phyloP scores from a whole-genome alignment of 2,113 vertebrate genomes.

The Cyanistes caeruleus region DNA sequence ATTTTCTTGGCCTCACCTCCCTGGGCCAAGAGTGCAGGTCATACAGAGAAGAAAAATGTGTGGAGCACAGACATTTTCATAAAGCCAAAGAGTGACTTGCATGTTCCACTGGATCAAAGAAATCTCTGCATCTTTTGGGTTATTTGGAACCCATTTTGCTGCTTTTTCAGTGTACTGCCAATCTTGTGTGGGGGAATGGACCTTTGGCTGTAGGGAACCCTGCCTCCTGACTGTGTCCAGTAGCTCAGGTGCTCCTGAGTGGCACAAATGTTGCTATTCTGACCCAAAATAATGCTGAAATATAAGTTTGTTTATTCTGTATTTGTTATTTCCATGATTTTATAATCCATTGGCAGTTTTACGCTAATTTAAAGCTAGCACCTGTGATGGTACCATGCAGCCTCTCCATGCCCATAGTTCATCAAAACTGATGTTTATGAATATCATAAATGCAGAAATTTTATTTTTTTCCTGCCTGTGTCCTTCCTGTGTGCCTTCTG shows the following conservation, averaged over 20 bases:
- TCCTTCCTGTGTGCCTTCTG: not conserved
- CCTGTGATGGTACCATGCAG: not conserved
- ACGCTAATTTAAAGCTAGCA: not conserved
- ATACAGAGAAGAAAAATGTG: not conserved
- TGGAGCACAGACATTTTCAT: not conserved
- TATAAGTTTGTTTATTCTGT: accelerated
- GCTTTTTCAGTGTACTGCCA: not conserved
- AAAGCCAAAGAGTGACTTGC: not conserved
- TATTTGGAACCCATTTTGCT: not conserved
- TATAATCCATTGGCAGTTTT: not conserved
- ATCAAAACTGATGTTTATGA: not conserved
- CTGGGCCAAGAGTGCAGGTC: not conserved
- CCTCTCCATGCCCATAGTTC: not conserved
- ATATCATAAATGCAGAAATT: not conserved
- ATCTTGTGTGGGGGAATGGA: not conserved
- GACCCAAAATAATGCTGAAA: not conserved
- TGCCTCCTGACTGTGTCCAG: not conserved
- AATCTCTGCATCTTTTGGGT: not conserved
- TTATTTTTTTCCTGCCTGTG: not conserved
- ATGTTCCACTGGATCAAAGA: not conserved
- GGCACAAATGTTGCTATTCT: not conserved
- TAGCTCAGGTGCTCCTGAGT: not conserved
- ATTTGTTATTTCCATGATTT: not conserved
- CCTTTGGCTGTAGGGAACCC: not conserved
- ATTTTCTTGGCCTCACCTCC: not conserved